A percentile compares a stretch with the other conserved stretches of the same genome.
Evolutionary conservation across 2,797 vertebrate species (phyloP).

Genomic region (Dendrocincla tyrannina): DNA sequence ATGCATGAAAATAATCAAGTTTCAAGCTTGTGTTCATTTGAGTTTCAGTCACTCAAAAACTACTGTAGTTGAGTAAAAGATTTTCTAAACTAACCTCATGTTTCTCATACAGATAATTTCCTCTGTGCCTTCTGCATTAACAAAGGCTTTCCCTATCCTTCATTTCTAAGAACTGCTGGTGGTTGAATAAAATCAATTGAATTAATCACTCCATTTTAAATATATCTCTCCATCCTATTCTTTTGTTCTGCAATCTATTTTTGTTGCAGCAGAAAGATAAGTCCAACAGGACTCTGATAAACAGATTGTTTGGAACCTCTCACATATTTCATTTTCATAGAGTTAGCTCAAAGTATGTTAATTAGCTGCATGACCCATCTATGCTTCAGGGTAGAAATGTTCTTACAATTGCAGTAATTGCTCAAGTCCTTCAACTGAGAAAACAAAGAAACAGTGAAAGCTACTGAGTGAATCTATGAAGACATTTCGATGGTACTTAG

Average conservation of each 20-base stretch:
- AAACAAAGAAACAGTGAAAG: slow-evolving; percentile 1
- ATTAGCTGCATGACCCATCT: not conserved
- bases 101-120: not conserved
- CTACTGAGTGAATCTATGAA: not conserved
- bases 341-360: not conserved
- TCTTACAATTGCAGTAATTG: slow-evolving; percentile 21
- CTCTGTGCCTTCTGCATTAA: not conserved
- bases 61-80: not conserved
- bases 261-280: not conserved
- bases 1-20: not conserved
- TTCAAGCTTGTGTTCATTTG: not conserved
- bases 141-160: not conserved
- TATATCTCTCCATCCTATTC: not conserved
- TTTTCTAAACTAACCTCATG: not conserved
- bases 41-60: not conserved
- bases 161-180: not conserved
- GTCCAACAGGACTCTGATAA: not conserved
- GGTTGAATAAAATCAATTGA: slow-evolving; percentile 2
- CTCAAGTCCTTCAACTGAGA: not conserved
- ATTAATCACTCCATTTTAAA: not conserved
- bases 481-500: not conserved
- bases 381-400: not conserved
- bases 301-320: not conserved
- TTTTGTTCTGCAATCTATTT: not conserved
- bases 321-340: not conserved